Base-by-base conservation (phyloP, 1,140 invertebrate genomes). In the Matsumurasca onukii region DNA sequence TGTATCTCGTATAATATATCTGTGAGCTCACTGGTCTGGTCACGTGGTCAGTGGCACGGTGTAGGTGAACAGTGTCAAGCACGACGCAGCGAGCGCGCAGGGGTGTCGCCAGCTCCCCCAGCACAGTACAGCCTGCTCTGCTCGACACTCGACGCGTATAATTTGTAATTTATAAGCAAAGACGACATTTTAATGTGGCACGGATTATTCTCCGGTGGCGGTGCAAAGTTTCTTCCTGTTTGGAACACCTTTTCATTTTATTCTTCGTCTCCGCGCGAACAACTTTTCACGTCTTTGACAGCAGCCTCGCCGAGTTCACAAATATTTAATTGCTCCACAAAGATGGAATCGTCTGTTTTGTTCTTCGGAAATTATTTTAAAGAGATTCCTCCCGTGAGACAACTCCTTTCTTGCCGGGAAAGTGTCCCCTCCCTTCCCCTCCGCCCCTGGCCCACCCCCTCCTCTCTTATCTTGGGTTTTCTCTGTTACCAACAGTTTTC, bases 251-350 rank as follows among this genome's bases (percentile, higher is more conserved):
- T 59, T 59, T 59, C 55, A 59, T 59, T 59, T 59, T 59, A 59
- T 59, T 59, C 15, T 59, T 59, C 25, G 2, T 27, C 55, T 59
- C n/a, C 2, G 24, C 55, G 49, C 12, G 49, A 12, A 59, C 25
- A 2, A 27, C 30, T 59, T 59, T 27, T 2, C 25, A 13, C 55
- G 55, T 22, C 24, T 59, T 59, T 59, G 55, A 59, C 55, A 59
- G 55, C 25, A 13, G 3, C 55, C 24, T 13, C n/a, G n/a, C 55
- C 9, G 55, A 59, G 55, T 59, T 59, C 55, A 29, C 25, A 59
- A 59, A 59, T 59, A 59, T 59, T 59, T 59, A 59, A 59, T 59
- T 59, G 55, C 55, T 59, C 25, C 55, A 59, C 55, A 59, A 59
- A 59, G 55, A 59, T 59, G 55, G 55, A 59, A 59, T 59, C 30